A percentile compares a stretch with the other conserved stretches of the same genome.
Conservation (phyloP, 1,140 invertebrate species). For the Caenorhabditis briggsae region DNA sequence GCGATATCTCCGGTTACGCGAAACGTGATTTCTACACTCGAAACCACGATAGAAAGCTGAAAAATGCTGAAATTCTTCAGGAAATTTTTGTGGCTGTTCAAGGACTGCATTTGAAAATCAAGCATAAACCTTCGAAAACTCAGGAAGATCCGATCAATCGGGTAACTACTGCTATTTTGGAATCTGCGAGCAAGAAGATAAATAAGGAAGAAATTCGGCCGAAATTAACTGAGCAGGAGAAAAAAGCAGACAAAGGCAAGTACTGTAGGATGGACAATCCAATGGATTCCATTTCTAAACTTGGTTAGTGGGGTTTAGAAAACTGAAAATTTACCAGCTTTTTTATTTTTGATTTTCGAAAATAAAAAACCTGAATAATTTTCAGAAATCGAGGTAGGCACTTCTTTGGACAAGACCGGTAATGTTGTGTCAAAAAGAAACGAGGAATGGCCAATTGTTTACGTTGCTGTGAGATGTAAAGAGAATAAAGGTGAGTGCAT, state of each 20-base stretch:
- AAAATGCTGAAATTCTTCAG: slow-evolving; percentile 30
- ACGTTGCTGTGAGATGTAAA: neutral
- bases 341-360: no score
- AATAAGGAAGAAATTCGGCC: neutral
- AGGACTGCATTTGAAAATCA: slow-evolving; percentile 30
- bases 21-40: slow-evolving; percentile 26
- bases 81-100: slow-evolving; percentile 12
- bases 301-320: neutral
- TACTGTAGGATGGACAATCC: slow-evolving; percentile 46
- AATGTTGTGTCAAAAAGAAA: neutral
- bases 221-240: neutral
- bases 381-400: slow-evolving; percentile 14
- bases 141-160: neutral
- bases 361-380: no score
- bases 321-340: no score
- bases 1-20: neutral
- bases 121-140: neutral
- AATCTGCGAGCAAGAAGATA: neutral
- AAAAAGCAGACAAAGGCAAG: neutral
- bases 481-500: neutral
- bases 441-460: neutral
- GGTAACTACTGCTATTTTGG: slow-evolving; percentile 13
- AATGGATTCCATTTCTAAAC: slow-evolving; percentile 24
- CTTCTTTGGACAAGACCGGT: slow-evolving; percentile 7
- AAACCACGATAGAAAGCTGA: neutral